Evolutionary conservation across 1,140 invertebrate genomes (phyloP), one percentile per base, ranked within the genome.

Genomic region (Daktulosphaira vitifoliae): DNA sequence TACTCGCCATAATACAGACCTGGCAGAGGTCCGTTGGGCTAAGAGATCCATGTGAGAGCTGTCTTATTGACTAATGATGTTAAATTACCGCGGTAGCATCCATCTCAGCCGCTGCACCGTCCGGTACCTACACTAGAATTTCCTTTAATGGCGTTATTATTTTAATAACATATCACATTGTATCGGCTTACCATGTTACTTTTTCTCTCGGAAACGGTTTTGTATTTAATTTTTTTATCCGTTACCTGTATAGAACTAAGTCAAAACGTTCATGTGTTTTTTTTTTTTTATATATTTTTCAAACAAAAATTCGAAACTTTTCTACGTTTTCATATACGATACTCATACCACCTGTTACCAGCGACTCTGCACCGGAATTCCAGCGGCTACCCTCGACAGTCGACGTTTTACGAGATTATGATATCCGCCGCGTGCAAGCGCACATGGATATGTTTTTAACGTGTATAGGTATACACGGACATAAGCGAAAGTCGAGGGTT

Each of bases 351-450:
- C 29, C 29, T 33, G 29, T 33, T 33, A 33, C 29, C 29, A n/a
- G n/a, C n/a, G n/a, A 33, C 29, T 6, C 29, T 11, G 11, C 29
- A 33, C 11, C 5, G 5, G 11, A 6, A 33, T 6, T 33, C 29
- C 29, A 11, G 11, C 29, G 5, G 5, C 29, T 33, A 11, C 29
- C 29, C 11, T 11, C 29, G 11, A 5, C 29, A 37, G 54, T 59
- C 54, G 38, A 44, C 54, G 23, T 59, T n/a, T n/a, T 59, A 59
- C 54, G 54, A 59, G 54, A 44, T 59, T 46, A 59, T 59, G 54
- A 59, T 59, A 59, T 59, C 23, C 54, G 25, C n/a, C 54, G 23
- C 11, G 39, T 16, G 25, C 26, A 23, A 20, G 20, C 9, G 20
- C 9, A 22, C 5, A 48, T 22, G 9, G 5, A 3, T 22, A 48